Base-by-base conservation (phyloP, 2,113 vertebrate genomes). In the Machaerirhynchus nigripectus region DNA sequence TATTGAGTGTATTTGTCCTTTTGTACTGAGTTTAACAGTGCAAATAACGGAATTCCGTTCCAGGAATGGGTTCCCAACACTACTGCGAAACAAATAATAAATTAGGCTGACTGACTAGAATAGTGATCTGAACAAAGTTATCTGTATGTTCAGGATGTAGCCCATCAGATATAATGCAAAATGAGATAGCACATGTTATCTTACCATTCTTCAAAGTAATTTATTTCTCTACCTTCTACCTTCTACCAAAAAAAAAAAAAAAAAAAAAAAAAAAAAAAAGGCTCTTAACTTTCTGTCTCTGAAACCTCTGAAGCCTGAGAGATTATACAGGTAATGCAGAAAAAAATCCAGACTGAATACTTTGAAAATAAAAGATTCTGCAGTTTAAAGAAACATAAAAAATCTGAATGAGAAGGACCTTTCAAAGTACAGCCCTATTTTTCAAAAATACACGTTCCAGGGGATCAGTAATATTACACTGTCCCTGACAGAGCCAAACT, bases 381-480 rank as follows among this genome's bases (percentile, higher is more conserved):
- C 35, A 53, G 44, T 53, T 56, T 69, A 65, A 40, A 89, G 71
- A 68, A 82, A 83, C 88, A 81, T 42, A 9, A 83, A 80, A 68
- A 56, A 53, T 56, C 30, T 53, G 40, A 87, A 55, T 59, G 53
- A 28, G 65, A 96, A 75, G 16, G 13, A 16, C 28, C n/a, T 73
- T 90, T 78, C 7, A 23, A 85, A 79, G 55, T 14, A 60, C 15
- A 92, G 55, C 4, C 2, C 12, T 23, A 3, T 19, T 73, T 92
- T 85, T 84, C 11, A 95, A 71, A 88, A 92, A 71, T 85, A 63
- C 50, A 77, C 44, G 81, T 89, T 94, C 80, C 42, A 94, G 52
- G 63, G 52, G 92, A 96, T 97, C 91, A 97, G 91, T 61, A 86
- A 91, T 46, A 90, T 49, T 69, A 95, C 80, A 74, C 84, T 80